These are phyloP conservation scores for rabbit (Oryctolagus cuniculus) DNA, from an alignment of 2,113 vertebrate genomes.

Conservation along the genomic window DNA sequence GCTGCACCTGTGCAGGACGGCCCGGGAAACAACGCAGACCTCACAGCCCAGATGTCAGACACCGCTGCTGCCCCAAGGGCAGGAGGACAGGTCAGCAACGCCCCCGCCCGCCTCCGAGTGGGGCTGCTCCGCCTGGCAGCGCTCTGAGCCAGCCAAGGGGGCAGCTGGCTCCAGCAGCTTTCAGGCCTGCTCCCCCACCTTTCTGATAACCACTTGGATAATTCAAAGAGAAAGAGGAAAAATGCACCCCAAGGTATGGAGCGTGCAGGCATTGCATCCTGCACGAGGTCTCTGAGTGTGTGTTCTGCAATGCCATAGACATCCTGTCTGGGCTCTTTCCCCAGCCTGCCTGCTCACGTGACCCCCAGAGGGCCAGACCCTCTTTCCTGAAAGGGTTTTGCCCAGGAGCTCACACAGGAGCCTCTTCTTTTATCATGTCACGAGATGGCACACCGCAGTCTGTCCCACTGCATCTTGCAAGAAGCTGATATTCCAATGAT, in stretches of 20 bases:
- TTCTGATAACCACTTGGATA: slow-evolving; percentile 87
- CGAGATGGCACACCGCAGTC: slow-evolving; percentile 66
- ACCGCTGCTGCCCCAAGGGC: slow-evolving; percentile 83
- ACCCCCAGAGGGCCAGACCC: slow-evolving; percentile 62
- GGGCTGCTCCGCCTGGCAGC: slow-evolving; percentile 87
- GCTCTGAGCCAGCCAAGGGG: slow-evolving; percentile 87
- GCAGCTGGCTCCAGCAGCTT: slow-evolving; percentile 78
- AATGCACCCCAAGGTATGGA: slow-evolving; percentile 88
- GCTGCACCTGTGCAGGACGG: neutral
- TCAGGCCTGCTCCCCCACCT: slow-evolving; percentile 77
- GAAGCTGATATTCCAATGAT: slow-evolving; percentile 83
- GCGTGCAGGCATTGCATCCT: slow-evolving; percentile 76
- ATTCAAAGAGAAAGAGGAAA: slow-evolving; percentile 90
- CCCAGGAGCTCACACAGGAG: slow-evolving; percentile 65
- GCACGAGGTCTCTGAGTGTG: slow-evolving; percentile 35
- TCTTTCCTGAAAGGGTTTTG: slow-evolving; percentile 76
- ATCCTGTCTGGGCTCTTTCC: slow-evolving; percentile 65
- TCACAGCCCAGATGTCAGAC: slow-evolving; percentile 81
- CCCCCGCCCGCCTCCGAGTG: slow-evolving; percentile 83
- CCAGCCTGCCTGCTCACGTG: slow-evolving; percentile 64
- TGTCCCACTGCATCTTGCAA: slow-evolving; percentile 76
- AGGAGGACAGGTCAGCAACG: slow-evolving; percentile 84
- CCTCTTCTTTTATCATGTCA: slow-evolving; percentile 78
- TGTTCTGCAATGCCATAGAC: neutral
- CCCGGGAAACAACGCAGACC: slow-evolving; percentile 69